Percentiles rank a stretch among this genome's conserved stretches.
Conservation (phyloP, 2,113 vertebrate genomes). For the Micronycteris hirsuta region DNA sequence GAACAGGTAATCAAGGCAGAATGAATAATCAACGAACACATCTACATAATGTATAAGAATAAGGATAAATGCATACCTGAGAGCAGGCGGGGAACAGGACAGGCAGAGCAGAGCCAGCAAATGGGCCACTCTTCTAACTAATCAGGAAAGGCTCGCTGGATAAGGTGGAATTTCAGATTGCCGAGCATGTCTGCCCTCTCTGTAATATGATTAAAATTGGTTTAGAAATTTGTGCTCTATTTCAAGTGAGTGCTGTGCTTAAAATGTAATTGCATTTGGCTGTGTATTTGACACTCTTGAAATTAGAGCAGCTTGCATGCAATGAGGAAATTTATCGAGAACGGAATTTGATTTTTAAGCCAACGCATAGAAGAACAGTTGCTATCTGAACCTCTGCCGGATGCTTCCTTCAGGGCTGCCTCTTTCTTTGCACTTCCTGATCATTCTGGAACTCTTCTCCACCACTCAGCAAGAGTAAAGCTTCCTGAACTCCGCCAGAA, state of each 20-base stretch:
- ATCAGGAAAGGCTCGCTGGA: conserved; percentile 43
- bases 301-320: conserved; percentile 71
- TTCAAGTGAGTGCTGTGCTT: conserved; percentile 69
- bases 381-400: conserved; percentile 41
- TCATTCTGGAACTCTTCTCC: conserved; percentile 36
- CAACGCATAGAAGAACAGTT: conserved; percentile 53
- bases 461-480: conserved; percentile 18
- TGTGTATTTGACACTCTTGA: conserved; percentile 62
- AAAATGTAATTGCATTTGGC: conserved; percentile 70
- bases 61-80: neutral
- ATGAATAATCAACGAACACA: neutral
- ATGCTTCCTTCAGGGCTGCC: conserved; percentile 37
- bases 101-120: neutral
- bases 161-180: conserved; percentile 57
- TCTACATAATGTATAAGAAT: neutral
- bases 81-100: neutral
- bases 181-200: conserved; percentile 56
- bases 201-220: conserved; percentile 73
- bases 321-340: conserved; percentile 65
- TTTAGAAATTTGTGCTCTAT: conserved; percentile 66
- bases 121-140: conserved; percentile 42
- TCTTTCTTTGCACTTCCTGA: conserved; percentile 34
- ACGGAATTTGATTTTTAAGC: conserved; percentile 67
- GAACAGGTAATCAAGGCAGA: neutral
- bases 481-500: conserved; percentile 43